Evolutionary conservation across 2,888 invertebrate genomes (phyloP).

Genomic region (Heliconius ethilla): DNA sequence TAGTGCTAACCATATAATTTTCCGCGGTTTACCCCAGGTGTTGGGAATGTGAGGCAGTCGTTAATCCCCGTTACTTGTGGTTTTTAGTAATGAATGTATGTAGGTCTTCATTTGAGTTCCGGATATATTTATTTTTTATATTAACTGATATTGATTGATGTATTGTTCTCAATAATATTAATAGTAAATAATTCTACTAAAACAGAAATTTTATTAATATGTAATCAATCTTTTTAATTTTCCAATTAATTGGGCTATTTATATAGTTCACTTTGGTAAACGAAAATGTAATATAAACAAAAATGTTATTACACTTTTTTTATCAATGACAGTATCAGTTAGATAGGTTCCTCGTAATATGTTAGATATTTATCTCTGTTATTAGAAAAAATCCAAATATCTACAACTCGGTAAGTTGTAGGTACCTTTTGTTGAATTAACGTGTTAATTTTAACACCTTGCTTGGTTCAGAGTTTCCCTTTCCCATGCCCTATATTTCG

Average conservation of each 20-base stretch:
- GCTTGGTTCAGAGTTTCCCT: slow-evolving; percentile 24
- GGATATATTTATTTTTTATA: not conserved
- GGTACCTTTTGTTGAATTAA: slow-evolving; percentile 16
- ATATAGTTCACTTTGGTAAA: no score
- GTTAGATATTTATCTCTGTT: not conserved
- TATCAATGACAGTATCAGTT: not conserved
- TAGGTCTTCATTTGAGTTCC: slow-evolving; percentile 9
- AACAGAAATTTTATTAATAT: no score
- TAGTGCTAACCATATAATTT: slow-evolving; percentile 8
- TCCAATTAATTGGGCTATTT: not conserved
- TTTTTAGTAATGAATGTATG: slow-evolving; percentile 15
- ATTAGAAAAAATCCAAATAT: not conserved
- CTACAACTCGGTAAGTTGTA: not conserved
- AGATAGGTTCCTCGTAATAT: not conserved
- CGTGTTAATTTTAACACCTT: slow-evolving; percentile 43
- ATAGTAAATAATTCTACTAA: no score
- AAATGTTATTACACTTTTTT: not conserved
- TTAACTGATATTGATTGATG: not conserved
- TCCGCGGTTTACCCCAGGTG: slow-evolving; percentile 23
- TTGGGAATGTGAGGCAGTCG: slow-evolving; percentile 20
- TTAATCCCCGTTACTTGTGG: slow-evolving; percentile 30
- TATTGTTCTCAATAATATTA: no score
- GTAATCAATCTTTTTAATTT: no score
- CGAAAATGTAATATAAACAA: not conserved
- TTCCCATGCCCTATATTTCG: slow-evolving; percentile 27